These are phyloP conservation scores for Ochotona curzoniae DNA, from an alignment of 2,113 vertebrate genomes.

Conservation along the genomic window DNA sequence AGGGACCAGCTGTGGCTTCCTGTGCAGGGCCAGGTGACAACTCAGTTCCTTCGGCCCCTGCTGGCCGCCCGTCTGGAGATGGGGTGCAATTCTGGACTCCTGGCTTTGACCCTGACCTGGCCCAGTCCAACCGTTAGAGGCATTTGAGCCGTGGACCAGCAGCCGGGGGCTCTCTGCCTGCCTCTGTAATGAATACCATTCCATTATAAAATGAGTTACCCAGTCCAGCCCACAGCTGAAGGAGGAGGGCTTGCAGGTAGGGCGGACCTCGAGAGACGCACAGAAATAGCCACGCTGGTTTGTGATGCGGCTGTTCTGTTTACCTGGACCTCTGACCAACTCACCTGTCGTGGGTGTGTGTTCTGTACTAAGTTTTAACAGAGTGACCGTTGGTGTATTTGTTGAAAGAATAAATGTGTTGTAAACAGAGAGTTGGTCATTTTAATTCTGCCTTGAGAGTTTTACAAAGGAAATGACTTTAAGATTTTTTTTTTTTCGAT, in stretches of 20 bases:
- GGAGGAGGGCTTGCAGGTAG: no score
- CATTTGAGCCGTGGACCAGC: no score
- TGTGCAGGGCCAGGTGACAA: no score
- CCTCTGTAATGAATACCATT: no score
- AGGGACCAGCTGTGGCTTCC: no score
- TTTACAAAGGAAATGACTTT: conserved; percentile 6
- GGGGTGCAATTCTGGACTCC: no score
- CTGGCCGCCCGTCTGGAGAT: no score
- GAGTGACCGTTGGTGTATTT: not conserved
- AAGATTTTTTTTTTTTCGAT: no score
- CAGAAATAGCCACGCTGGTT: not conserved
- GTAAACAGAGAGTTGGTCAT: not conserved
- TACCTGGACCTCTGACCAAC: not conserved
- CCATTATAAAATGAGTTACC: not conserved
- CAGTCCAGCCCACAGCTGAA: not conserved
- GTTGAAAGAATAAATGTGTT: not conserved
- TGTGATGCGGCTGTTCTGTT: not conserved
- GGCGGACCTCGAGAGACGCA: not conserved
- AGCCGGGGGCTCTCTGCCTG: no score
- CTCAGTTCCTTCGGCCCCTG: no score
- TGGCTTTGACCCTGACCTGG: no score
- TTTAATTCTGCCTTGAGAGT: conserved; percentile 8
- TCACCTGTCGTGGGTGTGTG: not conserved
- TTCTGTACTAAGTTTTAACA: not conserved
- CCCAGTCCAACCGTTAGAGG: no score